Base-by-base conservation (phyloP, 1,140 invertebrate species). In the Whitmania pigra region DNA sequence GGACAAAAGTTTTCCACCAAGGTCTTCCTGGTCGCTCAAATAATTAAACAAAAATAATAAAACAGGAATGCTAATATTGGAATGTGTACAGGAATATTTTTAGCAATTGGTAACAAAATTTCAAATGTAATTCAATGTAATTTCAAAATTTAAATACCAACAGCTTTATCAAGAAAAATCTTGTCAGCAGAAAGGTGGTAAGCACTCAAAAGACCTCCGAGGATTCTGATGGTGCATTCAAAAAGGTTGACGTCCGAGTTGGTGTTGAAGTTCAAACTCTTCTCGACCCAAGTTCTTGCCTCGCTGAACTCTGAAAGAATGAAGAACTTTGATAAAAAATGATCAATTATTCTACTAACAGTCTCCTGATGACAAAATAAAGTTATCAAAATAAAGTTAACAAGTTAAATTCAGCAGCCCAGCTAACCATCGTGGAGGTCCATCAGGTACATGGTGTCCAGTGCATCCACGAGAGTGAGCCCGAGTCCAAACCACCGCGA, bases 361-460 rank as follows among this genome's bases (percentile, higher is more conserved):
- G 29, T 22, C 4, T 13, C 1, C 0, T 20, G 11, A 63, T 9
- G 2, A 63, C 2, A n/a, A 63, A 22, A 63, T 31, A 15, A 22
- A 63, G 18, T 11, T 31, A 63, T 57, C 5, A n/a, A 60, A 9
- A 17, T 17, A 60, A 43, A 6, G 43, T 49, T 49, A 11, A 5
- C 18, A 63, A 9, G 11, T n/a, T 7, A 3, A 57, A 57, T 20
- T 57, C 20, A 20, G 25, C 54, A 57, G 5, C 5, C 54, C n/a
- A 22, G 68, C 75, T 63, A 69, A 81, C 81, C 80, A 75, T 97
- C 89, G 75, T 89, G 87, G 71, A 99, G 84, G 0, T 93, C 94
- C 95, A 99, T 98, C 54, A 99, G 90, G 80, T 92, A 95, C 40
- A 98, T 86, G 0, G 96, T 99, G 81, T 99, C 96, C 68, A 98